Percentiles rank a stretch among this genome's conserved stretches.
phyloP scores from a whole-genome alignment of 2,888 invertebrate species.

The Rhodophaea formosa region DNA sequence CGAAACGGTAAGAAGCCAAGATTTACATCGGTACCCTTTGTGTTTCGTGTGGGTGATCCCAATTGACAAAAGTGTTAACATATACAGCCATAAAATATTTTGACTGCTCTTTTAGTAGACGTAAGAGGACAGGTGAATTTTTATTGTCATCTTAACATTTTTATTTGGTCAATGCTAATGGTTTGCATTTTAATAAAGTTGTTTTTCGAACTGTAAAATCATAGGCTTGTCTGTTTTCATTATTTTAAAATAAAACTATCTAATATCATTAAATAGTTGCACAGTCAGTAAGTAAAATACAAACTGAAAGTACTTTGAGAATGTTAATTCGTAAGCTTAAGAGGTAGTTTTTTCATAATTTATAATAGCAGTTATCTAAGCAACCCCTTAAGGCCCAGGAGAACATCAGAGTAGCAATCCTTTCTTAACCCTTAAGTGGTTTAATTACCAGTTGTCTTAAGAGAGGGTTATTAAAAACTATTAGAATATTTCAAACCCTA shows the following conservation, averaged over 20 bases:
- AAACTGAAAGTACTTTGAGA: not conserved
- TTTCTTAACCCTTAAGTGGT: conserved; percentile 50
- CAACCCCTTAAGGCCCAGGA: not conserved
- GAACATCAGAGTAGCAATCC: not conserved
- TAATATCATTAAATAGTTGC: not conserved
- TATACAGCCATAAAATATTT: conserved; percentile 76
- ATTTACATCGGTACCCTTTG: conserved; percentile 72
- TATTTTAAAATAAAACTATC: not conserved
- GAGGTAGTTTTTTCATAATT: not conserved
- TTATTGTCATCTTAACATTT: conserved; percentile 27
- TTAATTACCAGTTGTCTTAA: conserved; percentile 75
- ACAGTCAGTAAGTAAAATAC: not conserved
- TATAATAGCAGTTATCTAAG: not conserved
- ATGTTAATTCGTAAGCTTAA: not conserved
- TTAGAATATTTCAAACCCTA: conserved; percentile 61
- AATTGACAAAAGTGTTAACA: conserved; percentile 78
- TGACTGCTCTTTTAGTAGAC: conserved; percentile 70
- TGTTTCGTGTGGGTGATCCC: conserved; percentile 65
- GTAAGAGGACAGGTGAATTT: conserved; percentile 48
- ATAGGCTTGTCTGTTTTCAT: not conserved
- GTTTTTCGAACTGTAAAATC: not conserved
- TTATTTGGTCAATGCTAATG: too few relatives aligned
- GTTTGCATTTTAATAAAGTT: not conserved
- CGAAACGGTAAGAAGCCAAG: conserved; percentile 57
- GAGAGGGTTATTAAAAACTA: conserved; percentile 73